Base-by-base conservation (phyloP, 2,888 invertebrate species). In the Drosophila formosana region DNA sequence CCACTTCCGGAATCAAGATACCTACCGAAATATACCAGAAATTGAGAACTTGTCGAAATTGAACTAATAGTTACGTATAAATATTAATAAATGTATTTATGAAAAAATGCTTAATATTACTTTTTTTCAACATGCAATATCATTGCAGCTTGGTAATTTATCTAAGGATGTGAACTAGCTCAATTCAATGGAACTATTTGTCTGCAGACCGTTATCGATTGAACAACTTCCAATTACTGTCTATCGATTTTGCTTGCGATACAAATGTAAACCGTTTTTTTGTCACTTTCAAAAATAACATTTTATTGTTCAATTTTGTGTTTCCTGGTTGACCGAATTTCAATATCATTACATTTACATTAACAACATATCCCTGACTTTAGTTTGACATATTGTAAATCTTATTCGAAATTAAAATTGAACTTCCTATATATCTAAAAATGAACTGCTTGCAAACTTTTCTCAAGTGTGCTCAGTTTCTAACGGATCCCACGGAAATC, bases 391-490 rank as follows among this genome's bases (percentile, higher is more conserved):
- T 37, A 34, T 37, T 60, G 30, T 5, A 50, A 28, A 8, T 32
- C 8, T 11, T 5, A n/a, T 41, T 56, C 13, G 28, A 52, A 55
- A 56, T 32, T 25, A 0, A 55, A 18, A 11, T n/a, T 52, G 11
- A 4, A 37, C 7, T 28, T 7, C 32, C 5, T 7, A 13, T 37
- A 37, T 37, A 75, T 37, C n/a, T 2, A 37, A 37, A 37, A 32
- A 78, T 78, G 79, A 47, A 64, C 46, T 66, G 66, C 5, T 43
- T 80, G 7, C 39, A 50, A 53, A 64, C 73, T 3, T 76, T 81
- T 63, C 50, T 78, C 1, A 65, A 66, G 11, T 78, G 82, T 39
- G 72, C 69, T 32, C 57, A 77, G 32, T 67, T 61, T 52, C 51
- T 77, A 7, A 63, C 71, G 9, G 60, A 73, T n/a, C 77, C 82